phyloP scores from a whole-genome alignment of 1,140 invertebrate genomes.

The Drosophila orosa region DNA sequence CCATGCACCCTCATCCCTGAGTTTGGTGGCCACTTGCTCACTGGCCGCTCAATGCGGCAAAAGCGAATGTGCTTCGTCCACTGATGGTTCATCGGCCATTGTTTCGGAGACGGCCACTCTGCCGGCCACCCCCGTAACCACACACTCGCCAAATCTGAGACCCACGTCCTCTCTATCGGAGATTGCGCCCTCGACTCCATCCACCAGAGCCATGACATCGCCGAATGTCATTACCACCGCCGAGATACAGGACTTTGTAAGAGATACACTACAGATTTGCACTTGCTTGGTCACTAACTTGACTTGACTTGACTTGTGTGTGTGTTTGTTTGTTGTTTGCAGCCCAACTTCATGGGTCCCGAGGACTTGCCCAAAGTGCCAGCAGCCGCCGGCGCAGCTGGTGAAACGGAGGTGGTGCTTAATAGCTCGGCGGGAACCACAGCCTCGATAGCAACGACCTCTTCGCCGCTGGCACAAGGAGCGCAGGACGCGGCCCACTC shows the following conservation, averaged over 20 bases:
- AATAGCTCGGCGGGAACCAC: slow-evolving; percentile 71
- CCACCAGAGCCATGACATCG: slow-evolving; percentile 62
- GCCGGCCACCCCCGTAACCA: slow-evolving; percentile 52
- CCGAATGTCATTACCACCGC: slow-evolving; percentile 63
- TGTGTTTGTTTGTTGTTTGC: background rate
- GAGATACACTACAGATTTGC: background rate
- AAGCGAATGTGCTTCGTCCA: slow-evolving; percentile 13
- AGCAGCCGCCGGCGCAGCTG: slow-evolving; percentile 6
- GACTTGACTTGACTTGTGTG: no score
- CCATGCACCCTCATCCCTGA: slow-evolving; percentile 55
- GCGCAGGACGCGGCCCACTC: slow-evolving; percentile 20
- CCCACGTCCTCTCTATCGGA: slow-evolving; percentile 50
- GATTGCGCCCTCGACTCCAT: slow-evolving; percentile 60
- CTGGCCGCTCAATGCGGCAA: slow-evolving; percentile 40
- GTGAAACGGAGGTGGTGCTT: slow-evolving; percentile 52
- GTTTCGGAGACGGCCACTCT: slow-evolving; percentile 48
- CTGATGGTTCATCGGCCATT: slow-evolving; percentile 37
- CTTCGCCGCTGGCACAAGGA: slow-evolving; percentile 57
- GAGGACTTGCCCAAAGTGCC: slow-evolving; percentile 62
- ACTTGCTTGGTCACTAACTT: background rate
- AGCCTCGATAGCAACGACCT: slow-evolving; percentile 61
- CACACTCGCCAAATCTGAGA: slow-evolving; percentile 46
- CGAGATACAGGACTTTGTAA: slow-evolving; percentile 66
- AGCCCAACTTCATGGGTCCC: slow-evolving; percentile 52
- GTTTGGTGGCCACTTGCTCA: slow-evolving; percentile 56